phyloP scores from a whole-genome alignment of 2,797 vertebrate species.

The Typhlichthys subterraneus region DNA sequence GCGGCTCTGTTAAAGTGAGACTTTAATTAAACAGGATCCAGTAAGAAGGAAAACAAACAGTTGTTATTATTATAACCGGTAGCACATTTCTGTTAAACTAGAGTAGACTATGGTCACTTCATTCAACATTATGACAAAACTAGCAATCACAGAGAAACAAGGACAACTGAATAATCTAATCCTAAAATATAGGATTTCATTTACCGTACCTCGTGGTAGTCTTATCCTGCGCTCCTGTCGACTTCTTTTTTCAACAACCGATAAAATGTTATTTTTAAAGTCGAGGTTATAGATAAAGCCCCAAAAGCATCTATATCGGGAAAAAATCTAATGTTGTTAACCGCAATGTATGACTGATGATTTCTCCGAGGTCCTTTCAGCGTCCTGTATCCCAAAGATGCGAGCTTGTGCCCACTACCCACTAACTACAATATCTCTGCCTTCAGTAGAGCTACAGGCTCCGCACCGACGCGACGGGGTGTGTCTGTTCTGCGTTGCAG shows the following conservation, averaged over 20 bases:
- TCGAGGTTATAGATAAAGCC: background rate
- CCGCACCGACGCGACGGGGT: constrained; percentile 13
- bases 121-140: too few relatives aligned
- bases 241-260: too few relatives aligned
- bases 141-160: background rate
- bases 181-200: background rate
- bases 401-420: constrained; percentile 7
- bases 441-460: background rate
- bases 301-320: too few relatives aligned
- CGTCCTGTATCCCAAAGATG: constrained; percentile 14
- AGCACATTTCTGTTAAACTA: too few relatives aligned
- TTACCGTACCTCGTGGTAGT: background rate
- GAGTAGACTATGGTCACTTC: too few relatives aligned
- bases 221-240: too few relatives aligned
- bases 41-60: constrained; percentile 27
- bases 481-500: constrained; percentile 30
- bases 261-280: too few relatives aligned
- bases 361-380: constrained; percentile 2
- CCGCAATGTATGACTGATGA: too few relatives aligned
- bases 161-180: too few relatives aligned
- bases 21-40: constrained; percentile 21
- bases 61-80: too few relatives aligned
- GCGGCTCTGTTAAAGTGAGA: constrained; percentile 42
- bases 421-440: background rate
- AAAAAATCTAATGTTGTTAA: too few relatives aligned